These are phyloP conservation scores for Strigamia transsilvanica DNA, from an alignment of 2,888 invertebrate genomes.

Conservation along the genomic window DNA sequence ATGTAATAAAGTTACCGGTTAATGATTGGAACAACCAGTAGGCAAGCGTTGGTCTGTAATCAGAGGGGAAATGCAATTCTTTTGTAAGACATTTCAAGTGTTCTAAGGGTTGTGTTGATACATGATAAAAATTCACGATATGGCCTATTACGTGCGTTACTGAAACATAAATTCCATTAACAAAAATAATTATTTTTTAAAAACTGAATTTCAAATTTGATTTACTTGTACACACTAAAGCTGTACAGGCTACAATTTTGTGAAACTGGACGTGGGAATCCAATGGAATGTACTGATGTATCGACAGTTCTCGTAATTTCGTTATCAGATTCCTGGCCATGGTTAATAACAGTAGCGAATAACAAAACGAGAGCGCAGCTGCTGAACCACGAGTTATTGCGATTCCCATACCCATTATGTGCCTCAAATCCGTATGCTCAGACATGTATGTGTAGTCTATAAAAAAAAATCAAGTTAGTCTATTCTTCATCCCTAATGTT, in stretches of 20 bases:
- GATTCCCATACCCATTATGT: conserved; percentile 97
- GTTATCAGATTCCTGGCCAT: conserved; percentile 93
- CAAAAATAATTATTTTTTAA: conserved; percentile 3
- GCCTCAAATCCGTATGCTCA: conserved; percentile 91
- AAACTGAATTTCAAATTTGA: neutral
- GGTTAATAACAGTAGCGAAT: conserved; percentile 86
- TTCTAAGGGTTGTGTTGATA: conserved; percentile 93
- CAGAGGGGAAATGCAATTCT: conserved; percentile 92
- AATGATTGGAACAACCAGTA: conserved; percentile 96
- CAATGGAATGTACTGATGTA: conserved; percentile 91
- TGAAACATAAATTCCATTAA: conserved; percentile 55
- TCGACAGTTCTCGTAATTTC: conserved; percentile 89
- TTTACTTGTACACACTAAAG: conserved; percentile 81
- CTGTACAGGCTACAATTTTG: conserved; percentile 95
- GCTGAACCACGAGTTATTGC: conserved; percentile 94
- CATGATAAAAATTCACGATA: conserved; percentile 96
- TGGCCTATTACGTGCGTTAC: conserved; percentile 92
- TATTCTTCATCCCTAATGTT: neutral
- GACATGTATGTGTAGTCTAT: conserved; percentile 94
- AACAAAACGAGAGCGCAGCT: conserved; percentile 92
- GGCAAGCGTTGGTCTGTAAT: conserved; percentile 90
- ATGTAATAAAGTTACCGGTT: conserved; percentile 73
- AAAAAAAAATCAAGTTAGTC: conserved; percentile 48
- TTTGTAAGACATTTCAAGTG: conserved; percentile 90
- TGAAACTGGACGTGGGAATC: conserved; percentile 97